Evolutionary conservation across 2,888 invertebrate species (phyloP).

Genomic region (Chaetoderma sp.): DNA sequence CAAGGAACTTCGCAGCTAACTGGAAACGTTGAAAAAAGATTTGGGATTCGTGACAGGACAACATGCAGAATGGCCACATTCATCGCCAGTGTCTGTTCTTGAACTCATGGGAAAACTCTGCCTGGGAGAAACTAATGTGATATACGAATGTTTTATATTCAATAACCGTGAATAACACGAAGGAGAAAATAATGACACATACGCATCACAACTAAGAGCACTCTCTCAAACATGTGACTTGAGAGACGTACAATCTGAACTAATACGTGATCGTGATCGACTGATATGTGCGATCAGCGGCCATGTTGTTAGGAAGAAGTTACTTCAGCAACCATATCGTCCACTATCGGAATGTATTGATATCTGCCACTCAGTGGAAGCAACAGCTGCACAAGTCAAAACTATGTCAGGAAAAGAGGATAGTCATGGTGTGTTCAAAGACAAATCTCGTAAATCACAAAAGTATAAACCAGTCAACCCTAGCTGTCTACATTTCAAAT

Average conservation of each 20-base stretch:
- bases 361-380: not conserved
- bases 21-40: slow-evolving; percentile 3
- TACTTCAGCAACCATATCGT: not conserved
- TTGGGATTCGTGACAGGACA: not conserved
- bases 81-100: not conserved
- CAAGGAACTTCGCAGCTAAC: not conserved
- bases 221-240: slow-evolving; percentile 9
- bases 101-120: not conserved
- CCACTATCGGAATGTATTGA: not conserved
- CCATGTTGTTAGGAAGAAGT: not conserved
- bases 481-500: not conserved
- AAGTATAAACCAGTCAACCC: not conserved
- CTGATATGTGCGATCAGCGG: not conserved
- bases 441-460: not conserved
- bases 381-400: not conserved
- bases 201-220: slow-evolving; percentile 7
- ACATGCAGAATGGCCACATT: not conserved
- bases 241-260: not conserved
- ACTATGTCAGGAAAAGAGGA: too few species aligned
- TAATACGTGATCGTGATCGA: slow-evolving; percentile 9
- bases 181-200: slow-evolving; percentile 6
- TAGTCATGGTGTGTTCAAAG: not conserved
- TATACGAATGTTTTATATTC: slow-evolving; percentile 14
- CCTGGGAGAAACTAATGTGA: not conserved
- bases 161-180: slow-evolving; percentile 5